Conservation (phyloP, 2,888 invertebrate species). For the Campoplex capitator region DNA sequence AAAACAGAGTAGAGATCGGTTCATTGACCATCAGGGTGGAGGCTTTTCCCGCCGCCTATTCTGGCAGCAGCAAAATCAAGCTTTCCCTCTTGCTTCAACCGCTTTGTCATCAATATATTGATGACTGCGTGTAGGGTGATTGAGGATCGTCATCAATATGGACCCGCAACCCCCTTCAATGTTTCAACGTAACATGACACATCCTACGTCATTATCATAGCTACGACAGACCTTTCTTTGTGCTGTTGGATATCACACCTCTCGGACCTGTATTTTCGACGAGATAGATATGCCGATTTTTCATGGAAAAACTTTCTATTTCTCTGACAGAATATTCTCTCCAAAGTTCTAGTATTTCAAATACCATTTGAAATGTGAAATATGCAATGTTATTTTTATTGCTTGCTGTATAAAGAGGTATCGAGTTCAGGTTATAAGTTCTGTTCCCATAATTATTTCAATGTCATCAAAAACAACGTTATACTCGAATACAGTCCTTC, state of each 20-base stretch:
- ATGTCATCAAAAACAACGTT: too few species aligned
- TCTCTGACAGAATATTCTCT: neutral
- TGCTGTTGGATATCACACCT: constrained; percentile 35
- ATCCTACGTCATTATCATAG: constrained; percentile 68
- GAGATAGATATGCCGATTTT: constrained; percentile 20
- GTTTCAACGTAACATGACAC: constrained; percentile 67
- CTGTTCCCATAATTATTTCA: neutral
- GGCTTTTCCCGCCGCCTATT: constrained; percentile 36
- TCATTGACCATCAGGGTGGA: constrained; percentile 48
- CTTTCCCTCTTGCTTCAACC: constrained; percentile 45
- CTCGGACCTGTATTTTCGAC: neutral
- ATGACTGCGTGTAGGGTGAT: constrained; percentile 73
- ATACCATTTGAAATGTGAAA: neutral
- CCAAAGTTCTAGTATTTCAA: neutral
- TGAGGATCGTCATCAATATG: constrained; percentile 72
- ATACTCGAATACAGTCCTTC: too few species aligned
- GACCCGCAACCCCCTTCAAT: constrained; percentile 40
- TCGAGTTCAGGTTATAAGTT: neutral
- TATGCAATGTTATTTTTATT: neutral
- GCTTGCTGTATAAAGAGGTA: neutral
- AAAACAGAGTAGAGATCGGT: constrained; percentile 58
- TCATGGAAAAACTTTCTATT: neutral
- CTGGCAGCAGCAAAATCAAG: constrained; percentile 42
- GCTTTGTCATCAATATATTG: constrained; percentile 73
- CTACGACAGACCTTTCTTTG: constrained; percentile 52